Percentiles rank a stretch among this genome's conserved stretches.
Evolutionary conservation across 1,140 invertebrate species (phyloP).

Genomic region (Drosophila busckii): DNA sequence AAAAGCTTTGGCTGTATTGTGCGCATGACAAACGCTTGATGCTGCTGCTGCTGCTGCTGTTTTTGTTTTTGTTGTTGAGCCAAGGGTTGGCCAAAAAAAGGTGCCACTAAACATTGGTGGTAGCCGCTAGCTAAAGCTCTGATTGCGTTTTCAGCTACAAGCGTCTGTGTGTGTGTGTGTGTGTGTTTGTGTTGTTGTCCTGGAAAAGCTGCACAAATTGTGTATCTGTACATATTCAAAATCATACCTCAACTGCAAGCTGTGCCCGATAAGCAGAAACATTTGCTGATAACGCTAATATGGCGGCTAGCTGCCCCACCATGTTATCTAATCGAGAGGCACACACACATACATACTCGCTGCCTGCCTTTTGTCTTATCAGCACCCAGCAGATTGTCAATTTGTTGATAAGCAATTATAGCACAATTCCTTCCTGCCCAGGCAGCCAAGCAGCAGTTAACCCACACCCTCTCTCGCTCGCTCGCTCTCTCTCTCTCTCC

Average conservation of each 20-base stretch:
- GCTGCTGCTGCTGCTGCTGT: too few relatives aligned
- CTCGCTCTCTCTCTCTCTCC: background rate
- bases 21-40: slow-evolving; percentile 36
- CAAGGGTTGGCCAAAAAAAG: slow-evolving; percentile 57
- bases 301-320: too few relatives aligned
- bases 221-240: too few relatives aligned
- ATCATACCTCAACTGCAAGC: too few relatives aligned
- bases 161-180: slow-evolving; percentile 7
- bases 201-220: too few relatives aligned
- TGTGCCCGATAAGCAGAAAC: too few relatives aligned
- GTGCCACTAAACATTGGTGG: too few relatives aligned
- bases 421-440: slow-evolving; percentile 28
- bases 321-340: too few relatives aligned
- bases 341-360: too few relatives aligned
- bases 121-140: background rate
- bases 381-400: background rate
- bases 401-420: slow-evolving; percentile 29
- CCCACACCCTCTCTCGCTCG: slow-evolving; percentile 24
- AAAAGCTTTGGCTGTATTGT: slow-evolving; percentile 16
- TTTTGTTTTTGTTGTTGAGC: slow-evolving; percentile 59
- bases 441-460: too few relatives aligned
- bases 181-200: slow-evolving; percentile 12
- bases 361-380: too few relatives aligned
- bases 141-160: background rate
- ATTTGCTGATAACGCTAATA: too few relatives aligned